phyloP scores from a whole-genome alignment of 2,797 vertebrate genomes.

The Pantherophis alleghaniensis region DNA sequence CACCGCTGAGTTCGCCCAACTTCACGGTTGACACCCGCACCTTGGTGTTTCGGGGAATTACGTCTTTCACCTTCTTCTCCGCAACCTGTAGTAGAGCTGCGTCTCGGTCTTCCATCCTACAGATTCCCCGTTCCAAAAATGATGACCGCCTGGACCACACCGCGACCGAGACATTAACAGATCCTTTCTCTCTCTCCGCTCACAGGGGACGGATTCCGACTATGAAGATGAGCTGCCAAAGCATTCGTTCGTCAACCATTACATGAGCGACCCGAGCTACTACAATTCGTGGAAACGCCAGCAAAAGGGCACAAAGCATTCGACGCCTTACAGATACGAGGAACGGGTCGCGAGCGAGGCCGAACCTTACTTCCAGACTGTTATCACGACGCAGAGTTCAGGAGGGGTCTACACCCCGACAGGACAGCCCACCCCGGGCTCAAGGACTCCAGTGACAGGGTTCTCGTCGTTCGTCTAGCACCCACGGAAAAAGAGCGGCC shows the following conservation, averaged over 20 bases:
- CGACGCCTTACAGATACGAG: slow-evolving; percentile 79
- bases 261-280: slow-evolving; percentile 97
- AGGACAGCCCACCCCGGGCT: slow-evolving; percentile 83
- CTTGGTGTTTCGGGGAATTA: too few species aligned
- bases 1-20: too few species aligned
- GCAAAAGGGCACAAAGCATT: slow-evolving; percentile 83
- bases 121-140: neutral
- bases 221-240: slow-evolving; percentile 90
- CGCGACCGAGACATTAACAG: neutral
- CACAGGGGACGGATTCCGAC: slow-evolving; percentile 88
- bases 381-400: slow-evolving; percentile 93
- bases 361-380: slow-evolving; percentile 89
- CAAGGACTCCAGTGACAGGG: slow-evolving; percentile 91
- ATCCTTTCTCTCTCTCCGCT: neutral
- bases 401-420: slow-evolving; percentile 88
- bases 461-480: slow-evolving; percentile 96
- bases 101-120: too few species aligned
- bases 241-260: slow-evolving; percentile 97
- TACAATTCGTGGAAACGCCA: slow-evolving; percentile 96
- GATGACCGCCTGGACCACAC: fast-evolving
- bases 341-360: slow-evolving; percentile 82
- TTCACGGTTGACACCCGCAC: neutral
- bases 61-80: neutral
- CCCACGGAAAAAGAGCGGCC: neutral
- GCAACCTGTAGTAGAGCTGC: neutral